Evolutionary conservation across 2,113 vertebrate genomes (phyloP).

Genomic region (Nestor notabilis): DNA sequence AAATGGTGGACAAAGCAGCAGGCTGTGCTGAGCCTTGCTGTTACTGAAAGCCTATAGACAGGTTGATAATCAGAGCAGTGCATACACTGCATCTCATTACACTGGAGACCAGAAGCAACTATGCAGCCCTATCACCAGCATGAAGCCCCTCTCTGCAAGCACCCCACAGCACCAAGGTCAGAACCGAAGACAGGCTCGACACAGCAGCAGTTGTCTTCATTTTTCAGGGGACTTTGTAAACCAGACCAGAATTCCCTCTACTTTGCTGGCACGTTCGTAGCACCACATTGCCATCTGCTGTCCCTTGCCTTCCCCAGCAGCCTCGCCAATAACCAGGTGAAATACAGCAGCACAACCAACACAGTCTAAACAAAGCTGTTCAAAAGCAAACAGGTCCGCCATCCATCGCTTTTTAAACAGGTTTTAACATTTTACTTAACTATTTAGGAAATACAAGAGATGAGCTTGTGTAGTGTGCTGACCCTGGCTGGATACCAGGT

Average conservation of each 20-base stretch:
- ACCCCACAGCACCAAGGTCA: neutral
- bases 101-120: fast-evolving
- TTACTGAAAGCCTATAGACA: no score
- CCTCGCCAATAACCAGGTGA: neutral
- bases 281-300: slow-evolving; percentile 76
- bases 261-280: neutral
- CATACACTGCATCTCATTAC: fast-evolving
- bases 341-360: neutral
- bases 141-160: neutral
- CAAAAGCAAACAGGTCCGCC: neutral
- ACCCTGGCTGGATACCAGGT: no score
- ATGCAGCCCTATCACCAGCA: fast-evolving
- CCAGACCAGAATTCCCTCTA: neutral
- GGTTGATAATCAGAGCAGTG: fast-evolving
- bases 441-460: neutral
- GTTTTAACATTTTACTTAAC: neutral
- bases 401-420: neutral
- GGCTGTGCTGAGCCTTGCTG: fast-evolving
- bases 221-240: neutral
- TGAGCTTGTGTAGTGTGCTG: neutral
- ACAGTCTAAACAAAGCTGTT: neutral
- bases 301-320: neutral
- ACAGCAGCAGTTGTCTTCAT: neutral
- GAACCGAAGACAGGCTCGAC: neutral
- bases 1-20: fast-evolving